Percentiles rank a stretch among this genome's conserved stretches.
Conservation (phyloP, 2,797 vertebrate species). For the Enteromius argenteus region DNA sequence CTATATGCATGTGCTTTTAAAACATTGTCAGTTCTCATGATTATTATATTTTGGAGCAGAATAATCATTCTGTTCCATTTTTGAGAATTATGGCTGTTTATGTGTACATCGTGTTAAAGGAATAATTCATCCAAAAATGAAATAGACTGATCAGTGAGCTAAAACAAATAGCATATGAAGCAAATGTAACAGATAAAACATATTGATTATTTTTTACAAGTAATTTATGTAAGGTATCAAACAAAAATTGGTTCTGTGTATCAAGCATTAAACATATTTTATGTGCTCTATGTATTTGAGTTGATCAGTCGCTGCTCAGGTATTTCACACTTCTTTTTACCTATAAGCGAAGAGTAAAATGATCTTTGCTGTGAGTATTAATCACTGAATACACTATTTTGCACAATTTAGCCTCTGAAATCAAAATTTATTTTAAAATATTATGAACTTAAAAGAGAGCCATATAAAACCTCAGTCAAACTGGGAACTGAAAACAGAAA, state of each 20-base stretch:
- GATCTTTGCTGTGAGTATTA: too few relatives aligned
- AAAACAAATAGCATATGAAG: background rate
- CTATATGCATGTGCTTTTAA: background rate
- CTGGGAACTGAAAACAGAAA: slow-evolving; percentile 22
- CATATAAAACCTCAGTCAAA: slow-evolving; percentile 58
- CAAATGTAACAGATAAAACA: background rate
- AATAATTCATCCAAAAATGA: background rate
- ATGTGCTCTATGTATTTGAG: background rate
- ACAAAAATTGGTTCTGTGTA: background rate
- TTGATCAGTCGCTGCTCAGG: background rate
- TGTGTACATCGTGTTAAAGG: background rate
- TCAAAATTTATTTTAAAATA: background rate
- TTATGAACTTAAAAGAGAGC: background rate
- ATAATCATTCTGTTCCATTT: background rate
- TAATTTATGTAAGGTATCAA: background rate
- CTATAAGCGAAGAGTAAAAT: background rate
- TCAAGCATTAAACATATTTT: background rate
- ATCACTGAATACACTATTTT: too few relatives aligned
- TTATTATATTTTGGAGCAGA: background rate
- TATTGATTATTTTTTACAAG: background rate
- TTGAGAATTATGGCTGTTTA: background rate
- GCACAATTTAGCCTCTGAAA: too few relatives aligned
- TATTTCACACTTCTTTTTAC: background rate
- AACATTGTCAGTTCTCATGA: background rate
- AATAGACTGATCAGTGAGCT: background rate